phyloP scores from a whole-genome alignment of 2,797 vertebrate species.

The Petrocephalus sullivani region DNA sequence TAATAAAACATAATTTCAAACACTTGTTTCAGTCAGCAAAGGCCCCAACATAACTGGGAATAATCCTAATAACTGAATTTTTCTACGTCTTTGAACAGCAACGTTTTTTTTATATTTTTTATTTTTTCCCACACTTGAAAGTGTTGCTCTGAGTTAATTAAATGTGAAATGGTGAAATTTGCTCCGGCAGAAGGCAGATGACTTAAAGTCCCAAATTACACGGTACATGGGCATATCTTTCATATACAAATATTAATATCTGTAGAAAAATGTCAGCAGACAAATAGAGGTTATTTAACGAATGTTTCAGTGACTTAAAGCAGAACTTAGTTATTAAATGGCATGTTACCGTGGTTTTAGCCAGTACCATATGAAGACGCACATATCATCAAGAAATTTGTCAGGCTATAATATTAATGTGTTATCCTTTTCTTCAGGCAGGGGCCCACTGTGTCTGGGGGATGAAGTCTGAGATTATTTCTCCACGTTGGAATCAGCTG shows the following conservation, averaged over 20 bases:
- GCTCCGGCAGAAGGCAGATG: neutral
- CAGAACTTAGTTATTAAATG: neutral
- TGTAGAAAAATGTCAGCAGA: neutral
- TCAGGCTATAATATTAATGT: neutral
- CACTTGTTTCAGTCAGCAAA: neutral
- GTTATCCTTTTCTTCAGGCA: neutral
- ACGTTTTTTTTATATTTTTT: neutral
- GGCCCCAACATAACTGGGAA: neutral
- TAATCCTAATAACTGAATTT: neutral
- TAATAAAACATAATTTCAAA: conserved; percentile 1
- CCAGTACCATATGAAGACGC: neutral
- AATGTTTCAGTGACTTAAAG: neutral
- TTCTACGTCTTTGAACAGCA: neutral
- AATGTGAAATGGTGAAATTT: neutral
- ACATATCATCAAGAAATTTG: neutral
- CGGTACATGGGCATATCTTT: neutral
- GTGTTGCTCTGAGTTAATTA: neutral
- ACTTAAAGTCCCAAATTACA: neutral
- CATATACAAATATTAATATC: neutral
- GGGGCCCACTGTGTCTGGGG: neutral
- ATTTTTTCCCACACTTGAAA: neutral
- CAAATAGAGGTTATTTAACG: neutral
- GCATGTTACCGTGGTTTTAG: neutral
- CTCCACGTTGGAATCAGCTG: conserved; percentile 35
- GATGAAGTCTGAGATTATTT: neutral